These are phyloP conservation scores for Pogonocichla stellata DNA, from an alignment of 2,113 vertebrate genomes.

Conservation along the genomic window DNA sequence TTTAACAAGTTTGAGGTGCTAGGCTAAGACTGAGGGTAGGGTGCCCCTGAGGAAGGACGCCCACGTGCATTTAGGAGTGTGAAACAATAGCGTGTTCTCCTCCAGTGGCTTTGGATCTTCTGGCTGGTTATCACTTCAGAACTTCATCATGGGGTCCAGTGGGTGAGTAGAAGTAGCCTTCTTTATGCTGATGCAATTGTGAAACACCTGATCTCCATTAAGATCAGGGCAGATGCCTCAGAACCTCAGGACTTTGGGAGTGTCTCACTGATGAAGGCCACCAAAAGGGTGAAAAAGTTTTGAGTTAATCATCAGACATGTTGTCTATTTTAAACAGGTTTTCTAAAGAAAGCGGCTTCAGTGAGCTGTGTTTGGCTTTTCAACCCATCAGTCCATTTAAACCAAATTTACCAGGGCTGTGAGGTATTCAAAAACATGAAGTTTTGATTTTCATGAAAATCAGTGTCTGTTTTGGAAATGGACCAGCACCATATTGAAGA, in stretches of 20 bases:
- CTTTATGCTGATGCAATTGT: neutral
- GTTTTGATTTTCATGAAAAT: neutral
- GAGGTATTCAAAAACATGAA: neutral
- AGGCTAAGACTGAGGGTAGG: neutral
- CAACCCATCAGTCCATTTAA: neutral
- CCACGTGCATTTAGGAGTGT: rapidly evolving
- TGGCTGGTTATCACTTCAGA: neutral
- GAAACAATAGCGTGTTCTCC: neutral
- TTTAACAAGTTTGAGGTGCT: neutral
- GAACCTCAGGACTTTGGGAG: neutral
- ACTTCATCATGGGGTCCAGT: neutral
- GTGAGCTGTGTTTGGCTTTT: neutral
- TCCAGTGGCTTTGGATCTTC: neutral
- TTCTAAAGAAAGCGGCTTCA: neutral
- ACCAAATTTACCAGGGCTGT: neutral
- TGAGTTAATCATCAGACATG: neutral
- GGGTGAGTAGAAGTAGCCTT: neutral
- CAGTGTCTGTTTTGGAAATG: neutral
- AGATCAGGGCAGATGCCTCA: neutral
- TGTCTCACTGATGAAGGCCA: neutral
- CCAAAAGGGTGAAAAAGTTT: neutral
- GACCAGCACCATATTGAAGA: neutral
- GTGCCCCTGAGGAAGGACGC: neutral
- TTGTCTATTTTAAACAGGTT: neutral
- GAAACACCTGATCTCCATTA: neutral